Evolutionary conservation across 1,140 invertebrate genomes (phyloP), one percentile per base, ranked within the genome.

Genomic region (Drosophila rhopaloa): DNA sequence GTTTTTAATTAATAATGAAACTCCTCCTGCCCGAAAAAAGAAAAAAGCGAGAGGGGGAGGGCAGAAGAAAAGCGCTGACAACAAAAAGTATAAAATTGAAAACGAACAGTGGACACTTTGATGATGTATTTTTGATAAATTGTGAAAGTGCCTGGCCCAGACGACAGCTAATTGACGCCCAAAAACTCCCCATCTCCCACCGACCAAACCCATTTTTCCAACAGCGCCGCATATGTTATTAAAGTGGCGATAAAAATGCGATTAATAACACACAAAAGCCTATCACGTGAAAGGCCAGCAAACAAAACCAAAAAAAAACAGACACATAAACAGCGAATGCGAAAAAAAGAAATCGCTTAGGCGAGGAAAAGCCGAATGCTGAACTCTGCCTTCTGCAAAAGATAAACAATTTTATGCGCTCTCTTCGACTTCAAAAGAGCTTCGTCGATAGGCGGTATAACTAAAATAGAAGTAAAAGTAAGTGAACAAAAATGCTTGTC

Each of bases 241-340:
- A 72, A 72, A 72, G 54, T 71, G 46, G 72, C 81, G 81, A 85
- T 77, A 85, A 84, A 84, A 84, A 77, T 76, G 72, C 68, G 81
- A 84, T 85, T 77, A 84, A 81, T 68, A 85, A 60, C 55, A 55
- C 44, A 65, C 41, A 68, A 60, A 29, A 50, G 19, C 47, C 44
- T 43, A 65, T 60, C 76, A 84, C 61, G 81, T 84, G 81, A 84
- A 84, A 85, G 81, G 81, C 81, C 43, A 35, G 8, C 19, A 46
- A 70, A 38, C 38, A 37, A 65, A 62, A 14, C 29, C 29, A 54
- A 50, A 51, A 48, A 50, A 55, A 29, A 32, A 32, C 29, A 19
- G 2, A 32, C 14, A 19, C 44, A 35, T 24, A 67, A 65, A 37
- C 38, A 16, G 37, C 35, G 14, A 55, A 55, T 55, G 61, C 51